Percentiles rank a stretch among this genome's conserved stretches.
phyloP scores from a whole-genome alignment of 2,888 invertebrate genomes.

The Drosophila macrothrix region DNA sequence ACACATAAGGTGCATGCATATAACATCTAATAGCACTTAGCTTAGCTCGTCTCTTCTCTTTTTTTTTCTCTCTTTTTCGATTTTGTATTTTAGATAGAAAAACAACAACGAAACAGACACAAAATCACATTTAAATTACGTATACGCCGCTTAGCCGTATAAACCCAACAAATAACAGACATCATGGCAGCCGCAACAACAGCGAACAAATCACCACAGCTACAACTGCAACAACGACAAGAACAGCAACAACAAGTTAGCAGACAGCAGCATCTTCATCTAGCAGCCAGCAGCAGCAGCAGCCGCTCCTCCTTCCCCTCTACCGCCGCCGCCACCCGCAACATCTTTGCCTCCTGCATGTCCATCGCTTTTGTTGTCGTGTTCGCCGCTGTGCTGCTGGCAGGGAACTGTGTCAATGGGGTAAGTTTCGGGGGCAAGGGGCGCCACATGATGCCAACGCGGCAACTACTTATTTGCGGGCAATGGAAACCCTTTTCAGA shows the following conservation, averaged over 20 bases:
- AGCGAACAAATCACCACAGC: conserved; percentile 65
- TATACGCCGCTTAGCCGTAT: conserved; percentile 62
- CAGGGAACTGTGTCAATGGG: conserved; percentile 85
- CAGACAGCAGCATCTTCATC: conserved; percentile 66
- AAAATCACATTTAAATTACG: conserved; percentile 75
- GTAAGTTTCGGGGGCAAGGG: conserved; percentile 75
- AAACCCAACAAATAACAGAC: conserved; percentile 66
- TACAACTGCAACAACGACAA: conserved; percentile 42
- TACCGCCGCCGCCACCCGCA: conserved; percentile 38
- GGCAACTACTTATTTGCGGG: conserved; percentile 30
- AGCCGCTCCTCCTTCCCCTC: conserved; percentile 35
- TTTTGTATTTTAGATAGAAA: conserved; percentile 59
- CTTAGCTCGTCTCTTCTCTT: conserved; percentile 40
- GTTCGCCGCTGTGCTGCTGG: conserved; percentile 82
- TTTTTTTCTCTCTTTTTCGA: conserved; percentile 40
- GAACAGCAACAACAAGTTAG: conserved; percentile 35
- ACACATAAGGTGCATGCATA: conserved; percentile 24
- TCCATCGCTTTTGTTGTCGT: conserved; percentile 66
- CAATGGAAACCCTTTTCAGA: conserved; percentile 19
- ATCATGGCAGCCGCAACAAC: conserved; percentile 70
- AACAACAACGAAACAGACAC: conserved; percentile 26
- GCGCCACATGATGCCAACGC: conserved; percentile 19
- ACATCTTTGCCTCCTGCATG: conserved; percentile 53
- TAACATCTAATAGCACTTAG: conserved; percentile 49
- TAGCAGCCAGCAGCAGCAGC: conserved; percentile 42